Evolutionary conservation across 2,113 vertebrate species (phyloP).

Genomic region (Terrapene triunguis): DNA sequence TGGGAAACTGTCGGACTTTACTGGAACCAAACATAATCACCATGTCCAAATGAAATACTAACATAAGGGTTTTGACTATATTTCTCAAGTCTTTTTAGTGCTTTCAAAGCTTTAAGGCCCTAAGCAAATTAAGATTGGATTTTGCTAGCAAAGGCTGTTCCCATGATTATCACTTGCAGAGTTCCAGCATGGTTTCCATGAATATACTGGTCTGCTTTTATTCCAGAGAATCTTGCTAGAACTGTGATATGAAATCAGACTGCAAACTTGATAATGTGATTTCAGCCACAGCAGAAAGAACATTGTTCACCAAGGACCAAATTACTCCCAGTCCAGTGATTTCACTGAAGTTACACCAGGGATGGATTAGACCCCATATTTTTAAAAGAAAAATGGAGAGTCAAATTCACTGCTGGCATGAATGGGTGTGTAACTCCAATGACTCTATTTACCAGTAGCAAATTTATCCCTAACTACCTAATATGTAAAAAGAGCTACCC

Average conservation of each 20-base stretch:
- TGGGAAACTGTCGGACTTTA: conserved; percentile 30
- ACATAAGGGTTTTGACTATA: background rate
- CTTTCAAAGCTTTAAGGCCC: background rate
- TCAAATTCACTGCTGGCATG: background rate
- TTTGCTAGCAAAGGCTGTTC: background rate
- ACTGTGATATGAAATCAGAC: background rate
- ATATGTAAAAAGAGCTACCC: background rate
- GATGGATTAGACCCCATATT: rapidly evolving
- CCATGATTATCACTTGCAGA: background rate
- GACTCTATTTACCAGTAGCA: background rate
- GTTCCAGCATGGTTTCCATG: background rate
- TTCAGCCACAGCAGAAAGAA: background rate
- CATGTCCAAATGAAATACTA: rapidly evolving
- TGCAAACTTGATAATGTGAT: background rate
- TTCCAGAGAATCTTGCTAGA: background rate
- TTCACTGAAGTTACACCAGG: background rate
- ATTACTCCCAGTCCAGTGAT: rapidly evolving
- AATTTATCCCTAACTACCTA: background rate
- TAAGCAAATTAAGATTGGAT: background rate
- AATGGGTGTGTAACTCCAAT: background rate
- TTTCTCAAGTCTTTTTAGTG: background rate
- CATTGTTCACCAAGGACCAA: rapidly evolving
- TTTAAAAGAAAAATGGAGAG: background rate
- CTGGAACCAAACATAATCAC: background rate
- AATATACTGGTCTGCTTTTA: background rate